phyloP scores from a whole-genome alignment of 2,797 vertebrate genomes.

The Syngnathus acus region DNA sequence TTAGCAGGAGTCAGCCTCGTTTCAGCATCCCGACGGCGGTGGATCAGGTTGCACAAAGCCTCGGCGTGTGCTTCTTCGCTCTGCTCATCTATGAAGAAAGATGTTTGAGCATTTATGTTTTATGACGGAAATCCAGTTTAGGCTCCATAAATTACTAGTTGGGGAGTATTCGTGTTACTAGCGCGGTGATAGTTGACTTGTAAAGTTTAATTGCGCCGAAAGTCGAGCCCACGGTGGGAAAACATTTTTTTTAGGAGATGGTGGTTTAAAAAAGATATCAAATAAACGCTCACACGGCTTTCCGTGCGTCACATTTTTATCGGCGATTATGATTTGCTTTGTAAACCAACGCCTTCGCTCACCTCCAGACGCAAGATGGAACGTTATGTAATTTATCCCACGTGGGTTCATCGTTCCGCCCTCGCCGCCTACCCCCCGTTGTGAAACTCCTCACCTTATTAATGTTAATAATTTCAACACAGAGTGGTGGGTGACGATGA shows the following conservation, averaged over 20 bases:
- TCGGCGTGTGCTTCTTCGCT: not conserved
- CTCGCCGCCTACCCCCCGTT: not conserved
- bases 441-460: slow-evolving; percentile 39
- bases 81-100: not conserved
- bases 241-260: no score
- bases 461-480: slow-evolving; percentile 28
- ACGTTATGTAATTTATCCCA: slow-evolving; percentile 52
- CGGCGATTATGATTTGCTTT: not conserved
- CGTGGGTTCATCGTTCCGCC: slow-evolving; percentile 34
- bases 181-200: no score
- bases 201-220: no score
- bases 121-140: not conserved
- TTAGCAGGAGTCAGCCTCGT: slow-evolving; percentile 4
- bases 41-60: slow-evolving; percentile 4
- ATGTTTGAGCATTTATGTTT: not conserved
- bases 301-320: not conserved
- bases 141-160: no score
- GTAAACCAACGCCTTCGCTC: not conserved
- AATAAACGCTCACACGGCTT: not conserved
- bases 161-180: no score
- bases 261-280: not conserved
- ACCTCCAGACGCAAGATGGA: not conserved
- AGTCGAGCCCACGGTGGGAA: no score
- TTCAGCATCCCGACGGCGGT: slow-evolving; percentile 1
- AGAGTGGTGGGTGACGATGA: slow-evolving; percentile 12